Evolutionary conservation across 2,113 vertebrate species (phyloP).

Genomic region (human (Homo sapiens)): DNA sequence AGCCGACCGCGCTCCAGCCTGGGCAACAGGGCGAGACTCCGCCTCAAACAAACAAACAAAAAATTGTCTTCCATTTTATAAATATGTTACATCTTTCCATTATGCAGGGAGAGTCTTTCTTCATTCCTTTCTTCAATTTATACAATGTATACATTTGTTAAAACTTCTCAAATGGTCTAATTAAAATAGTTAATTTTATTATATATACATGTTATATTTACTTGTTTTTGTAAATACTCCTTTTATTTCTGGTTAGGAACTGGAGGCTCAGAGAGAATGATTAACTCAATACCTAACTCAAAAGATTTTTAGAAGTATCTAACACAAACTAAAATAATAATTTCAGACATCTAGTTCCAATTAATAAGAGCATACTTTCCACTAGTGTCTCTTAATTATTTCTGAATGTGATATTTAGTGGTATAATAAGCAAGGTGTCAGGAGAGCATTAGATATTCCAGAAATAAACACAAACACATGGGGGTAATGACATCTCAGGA

Average conservation of each 20-base stretch:
- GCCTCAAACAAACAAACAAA: too few species aligned
- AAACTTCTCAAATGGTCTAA: background rate
- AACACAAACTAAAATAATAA: background rate
- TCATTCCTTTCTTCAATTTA: slow-evolving; percentile 10
- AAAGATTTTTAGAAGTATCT: background rate
- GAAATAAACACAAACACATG: background rate
- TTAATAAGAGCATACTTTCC: background rate
- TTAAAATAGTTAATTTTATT: background rate
- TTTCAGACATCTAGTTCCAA: background rate
- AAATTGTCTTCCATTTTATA: background rate
- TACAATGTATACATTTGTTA: background rate
- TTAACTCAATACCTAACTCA: background rate
- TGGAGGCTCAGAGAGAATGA: background rate
- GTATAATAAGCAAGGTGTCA: background rate
- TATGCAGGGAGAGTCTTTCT: background rate
- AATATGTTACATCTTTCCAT: background rate
- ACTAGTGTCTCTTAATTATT: background rate
- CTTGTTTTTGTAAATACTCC: background rate
- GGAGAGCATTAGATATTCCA: background rate
- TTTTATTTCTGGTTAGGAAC: background rate
- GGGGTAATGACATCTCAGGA: background rate
- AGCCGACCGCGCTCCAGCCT: too few species aligned
- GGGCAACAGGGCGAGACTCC: too few species aligned
- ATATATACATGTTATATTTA: background rate
- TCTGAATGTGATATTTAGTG: background rate